These are phyloP conservation scores for Chloroclystis v-ata DNA, from an alignment of 2,888 invertebrate genomes.

Conservation along the genomic window DNA sequence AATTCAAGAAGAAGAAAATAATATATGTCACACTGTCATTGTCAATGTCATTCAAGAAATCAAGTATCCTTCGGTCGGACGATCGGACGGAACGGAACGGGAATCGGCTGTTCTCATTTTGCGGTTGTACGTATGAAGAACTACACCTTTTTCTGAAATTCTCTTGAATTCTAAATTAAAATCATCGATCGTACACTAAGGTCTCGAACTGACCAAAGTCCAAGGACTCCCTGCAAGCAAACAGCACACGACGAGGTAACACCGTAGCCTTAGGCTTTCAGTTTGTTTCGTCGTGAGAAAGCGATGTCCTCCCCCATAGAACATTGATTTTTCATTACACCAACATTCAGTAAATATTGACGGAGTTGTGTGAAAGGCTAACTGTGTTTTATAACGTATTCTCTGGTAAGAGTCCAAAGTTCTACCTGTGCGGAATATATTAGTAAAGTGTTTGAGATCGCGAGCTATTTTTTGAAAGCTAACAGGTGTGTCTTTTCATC, in stretches of 20 bases:
- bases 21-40: background rate
- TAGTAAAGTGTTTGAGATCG: constrained; percentile 6
- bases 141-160: constrained; percentile 4
- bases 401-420: constrained; percentile 10
- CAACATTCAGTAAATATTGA: constrained; percentile 44
- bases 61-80: no score
- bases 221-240: constrained; percentile 37
- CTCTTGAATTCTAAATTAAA: constrained; percentile 35
- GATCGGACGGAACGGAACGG: no score
- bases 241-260: constrained; percentile 16
- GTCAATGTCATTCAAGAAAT: background rate
- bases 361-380: constrained; percentile 12
- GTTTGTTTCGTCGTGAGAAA: constrained; percentile 20
- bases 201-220: constrained; percentile 40
- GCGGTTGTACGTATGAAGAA: background rate
- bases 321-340: constrained; percentile 66
- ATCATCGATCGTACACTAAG: constrained; percentile 36
- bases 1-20: background rate
- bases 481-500: constrained; percentile 24
- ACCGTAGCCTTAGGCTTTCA: constrained; percentile 12
- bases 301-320: constrained; percentile 21
- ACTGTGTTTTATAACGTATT: constrained; percentile 6
- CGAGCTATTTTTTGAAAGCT: constrained; percentile 4
- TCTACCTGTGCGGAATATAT: constrained; percentile 1
- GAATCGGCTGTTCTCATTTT: background rate